phyloP scores from a whole-genome alignment of 2,888 invertebrate species.

The Diabrotica balteata region DNA sequence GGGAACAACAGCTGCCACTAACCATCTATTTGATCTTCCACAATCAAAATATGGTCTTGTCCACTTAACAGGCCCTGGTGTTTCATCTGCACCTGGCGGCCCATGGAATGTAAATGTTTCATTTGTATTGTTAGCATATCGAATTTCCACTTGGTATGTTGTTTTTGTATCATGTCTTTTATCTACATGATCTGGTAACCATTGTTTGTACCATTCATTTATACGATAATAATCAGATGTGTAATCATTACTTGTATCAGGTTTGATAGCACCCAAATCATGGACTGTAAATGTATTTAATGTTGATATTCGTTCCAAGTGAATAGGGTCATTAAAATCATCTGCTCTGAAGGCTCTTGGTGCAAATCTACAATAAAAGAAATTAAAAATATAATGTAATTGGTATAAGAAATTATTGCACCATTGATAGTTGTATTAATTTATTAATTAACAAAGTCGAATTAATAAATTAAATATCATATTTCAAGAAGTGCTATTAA shows the following conservation, averaged over 20 bases:
- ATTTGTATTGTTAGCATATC: constrained; percentile 93
- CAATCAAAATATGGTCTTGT: constrained; percentile 97
- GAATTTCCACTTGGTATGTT: constrained; percentile 85
- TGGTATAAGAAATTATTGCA: too few relatives aligned
- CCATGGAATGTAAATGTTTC: constrained; percentile 97
- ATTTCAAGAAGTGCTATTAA: too few relatives aligned
- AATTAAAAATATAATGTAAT: too few relatives aligned
- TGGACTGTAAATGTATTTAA: constrained; percentile 87
- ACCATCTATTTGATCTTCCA: constrained; percentile 93
- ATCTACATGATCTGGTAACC: constrained; percentile 86
- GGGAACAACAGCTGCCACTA: constrained; percentile 91
- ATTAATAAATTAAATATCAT: too few relatives aligned
- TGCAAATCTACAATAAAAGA: constrained; percentile 69
- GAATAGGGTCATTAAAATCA: constrained; percentile 96
- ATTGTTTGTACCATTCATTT: constrained; percentile 92
- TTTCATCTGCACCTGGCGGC: constrained; percentile 89
- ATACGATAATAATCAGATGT: constrained; percentile 88
- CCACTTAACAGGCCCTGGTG: constrained; percentile 92
- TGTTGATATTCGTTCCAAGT: constrained; percentile 92
- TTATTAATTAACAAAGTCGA: too few relatives aligned
- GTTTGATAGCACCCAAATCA: constrained; percentile 83
- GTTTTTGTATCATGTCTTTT: constrained; percentile 89
- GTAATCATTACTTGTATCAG: constrained; percentile 85
- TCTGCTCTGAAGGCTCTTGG: constrained; percentile 90
- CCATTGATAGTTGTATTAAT: too few relatives aligned